Base-by-base conservation (phyloP, 2,113 vertebrate genomes). In the Paracanthobrama guichenoti region DNA sequence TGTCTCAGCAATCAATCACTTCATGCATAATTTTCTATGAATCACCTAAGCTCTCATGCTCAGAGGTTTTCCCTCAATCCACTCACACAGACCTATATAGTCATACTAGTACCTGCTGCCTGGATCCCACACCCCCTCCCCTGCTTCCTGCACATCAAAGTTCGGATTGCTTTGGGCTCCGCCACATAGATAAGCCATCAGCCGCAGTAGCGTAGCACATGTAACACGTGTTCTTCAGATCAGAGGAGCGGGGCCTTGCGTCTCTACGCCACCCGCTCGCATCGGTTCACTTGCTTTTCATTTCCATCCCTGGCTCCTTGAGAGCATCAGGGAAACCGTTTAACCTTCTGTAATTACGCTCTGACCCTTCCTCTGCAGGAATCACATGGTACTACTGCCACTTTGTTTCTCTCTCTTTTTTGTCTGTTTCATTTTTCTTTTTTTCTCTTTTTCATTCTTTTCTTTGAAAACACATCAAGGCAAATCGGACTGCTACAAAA, bases 301-400 rank as follows among this genome's bases (percentile, higher is more conserved):
- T 91, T 92, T 88, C 88, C 86, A 71, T 69, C 90, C 88, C 88
- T 87, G 84, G 86, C 89, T 88, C 66, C 35, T 62, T 83, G 72
- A 86, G 72, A 90, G 85, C 81, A 81, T 76, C 87, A 86, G 84
- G 85, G 87, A 91, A 89, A 91, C 84, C 88, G 86, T 92, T 93
- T 94, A 93, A 93, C 93, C 92, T 92, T 81, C 79, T 87, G 90
- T 92, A 90, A 93, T 94, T 92, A 91, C 87, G 79, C 84, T 87
- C 69, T 92, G 92, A 94, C 93, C 92, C 78, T 88, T 88, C 71
- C 60, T 69, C 83, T 69, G 59, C 84, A 84, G 78, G 66, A 87
- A 91, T 89, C 87, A 82, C 86, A 89, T 67, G 62, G 87, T 87
- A 82, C 71, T 76, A 72, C 81, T 71, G 78, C 79, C 85, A 64